These are phyloP conservation scores for Callospermophilus lateralis DNA, from an alignment of 2,113 vertebrate species.

Conservation along the genomic window DNA sequence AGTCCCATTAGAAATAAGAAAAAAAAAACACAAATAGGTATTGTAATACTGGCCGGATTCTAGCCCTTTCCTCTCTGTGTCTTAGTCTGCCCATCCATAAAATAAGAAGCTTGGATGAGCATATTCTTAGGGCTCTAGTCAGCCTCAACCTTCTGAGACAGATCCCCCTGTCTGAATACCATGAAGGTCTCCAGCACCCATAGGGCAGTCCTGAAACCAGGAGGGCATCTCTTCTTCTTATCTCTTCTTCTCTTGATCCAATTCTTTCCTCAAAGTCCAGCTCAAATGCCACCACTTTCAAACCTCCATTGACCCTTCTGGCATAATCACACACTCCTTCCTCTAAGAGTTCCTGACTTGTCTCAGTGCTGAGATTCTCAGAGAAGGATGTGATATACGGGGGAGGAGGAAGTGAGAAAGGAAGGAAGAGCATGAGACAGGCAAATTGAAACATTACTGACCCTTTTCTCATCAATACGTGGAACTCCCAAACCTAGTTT, in stretches of 20 bases:
- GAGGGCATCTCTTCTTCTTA: background rate
- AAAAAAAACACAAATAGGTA: background rate
- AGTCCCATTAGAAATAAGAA: background rate
- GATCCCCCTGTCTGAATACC: background rate
- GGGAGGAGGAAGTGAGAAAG: too few relatives aligned
- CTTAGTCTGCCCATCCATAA: background rate
- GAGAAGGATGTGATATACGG: background rate
- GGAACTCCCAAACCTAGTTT: background rate
- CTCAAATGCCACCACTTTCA: background rate
- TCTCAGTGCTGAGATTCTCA: background rate
- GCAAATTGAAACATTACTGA: background rate
- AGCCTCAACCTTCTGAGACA: background rate
- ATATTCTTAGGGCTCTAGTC: background rate
- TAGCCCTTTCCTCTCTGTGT: background rate
- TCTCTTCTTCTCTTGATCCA: background rate
- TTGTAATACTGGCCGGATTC: background rate
- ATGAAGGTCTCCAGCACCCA: background rate
- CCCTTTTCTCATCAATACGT: background rate
- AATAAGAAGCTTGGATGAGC: background rate
- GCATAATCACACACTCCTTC: background rate
- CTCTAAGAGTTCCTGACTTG: background rate
- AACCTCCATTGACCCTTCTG: background rate
- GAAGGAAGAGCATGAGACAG: background rate
- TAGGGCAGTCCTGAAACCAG: background rate
- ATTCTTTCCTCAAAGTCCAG: background rate